A percentile compares a stretch with the other conserved stretches of the same genome.
phyloP scores from a whole-genome alignment of 2,888 invertebrate genomes.

The Linnaemya tessellans region DNA sequence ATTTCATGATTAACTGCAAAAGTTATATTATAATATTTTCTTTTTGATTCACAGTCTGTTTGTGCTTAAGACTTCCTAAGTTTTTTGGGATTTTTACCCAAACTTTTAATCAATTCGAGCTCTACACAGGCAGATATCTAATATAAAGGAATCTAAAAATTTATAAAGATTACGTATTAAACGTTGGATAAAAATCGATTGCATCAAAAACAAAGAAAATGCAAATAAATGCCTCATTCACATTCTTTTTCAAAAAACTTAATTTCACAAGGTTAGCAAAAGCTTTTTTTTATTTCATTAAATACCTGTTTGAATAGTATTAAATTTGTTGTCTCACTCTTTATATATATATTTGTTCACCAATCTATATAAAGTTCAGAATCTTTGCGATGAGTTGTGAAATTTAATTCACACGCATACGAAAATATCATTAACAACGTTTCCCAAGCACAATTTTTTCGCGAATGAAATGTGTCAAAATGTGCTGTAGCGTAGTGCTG shows the following conservation, averaged over 20 bases:
- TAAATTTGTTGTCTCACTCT: conserved; percentile 53
- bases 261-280: conserved; percentile 64
- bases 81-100: conserved; percentile 54
- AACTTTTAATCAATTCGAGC: conserved; percentile 36
- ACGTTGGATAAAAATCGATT: conserved; percentile 69
- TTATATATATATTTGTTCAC: conserved; percentile 14
- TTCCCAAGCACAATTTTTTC: conserved; percentile 65
- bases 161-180: conserved; percentile 61
- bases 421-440: conserved; percentile 56
- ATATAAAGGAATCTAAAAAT: conserved; percentile 38
- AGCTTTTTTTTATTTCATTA: conserved; percentile 50
- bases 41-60: conserved; percentile 59
- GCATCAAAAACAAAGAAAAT: conserved; percentile 58
- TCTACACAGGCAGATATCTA: conserved; percentile 38
- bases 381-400: conserved; percentile 66
- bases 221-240: conserved; percentile 58
- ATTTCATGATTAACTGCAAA: conserved; percentile 83
- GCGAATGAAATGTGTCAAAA: conserved; percentile 66
- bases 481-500: no score
- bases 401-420: conserved; percentile 68
- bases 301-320: conserved; percentile 55
- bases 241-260: conserved; percentile 54
- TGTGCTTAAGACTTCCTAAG: conserved; percentile 33
- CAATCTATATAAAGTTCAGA: conserved; percentile 41
- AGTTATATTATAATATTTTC: conserved; percentile 57